phyloP scores from a whole-genome alignment of 30 jellyfish, hydroid and myxozoan species.

The Aurelia aurita complex sp. Pacific region DNA sequence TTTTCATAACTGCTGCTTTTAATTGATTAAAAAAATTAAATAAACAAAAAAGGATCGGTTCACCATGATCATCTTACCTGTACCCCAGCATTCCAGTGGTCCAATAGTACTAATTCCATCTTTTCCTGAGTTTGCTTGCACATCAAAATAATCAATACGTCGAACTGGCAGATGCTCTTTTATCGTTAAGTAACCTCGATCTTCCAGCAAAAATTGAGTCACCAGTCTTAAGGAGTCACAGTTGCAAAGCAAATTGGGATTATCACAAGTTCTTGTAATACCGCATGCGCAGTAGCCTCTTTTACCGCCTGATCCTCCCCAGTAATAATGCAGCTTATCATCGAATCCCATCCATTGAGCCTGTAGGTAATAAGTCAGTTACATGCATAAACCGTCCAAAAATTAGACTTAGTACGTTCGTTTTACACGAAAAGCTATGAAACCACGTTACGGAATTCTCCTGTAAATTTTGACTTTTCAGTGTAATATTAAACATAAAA shows the following conservation, averaged over 20 bases:
- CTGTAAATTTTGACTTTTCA: too few species aligned
- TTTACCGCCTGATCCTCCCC: slow-evolving; percentile 95
- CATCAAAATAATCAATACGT: slow-evolving; percentile 84
- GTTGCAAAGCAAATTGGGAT: slow-evolving; percentile 65
- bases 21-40: too few species aligned
- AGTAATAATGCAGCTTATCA: slow-evolving; percentile 89
- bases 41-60: too few species aligned
- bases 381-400: too few species aligned
- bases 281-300: slow-evolving; percentile 98
- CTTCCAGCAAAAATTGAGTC: slow-evolving; percentile 30
- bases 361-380: slow-evolving; percentile 13
- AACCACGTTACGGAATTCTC: too few species aligned
- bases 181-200: slow-evolving; percentile 84
- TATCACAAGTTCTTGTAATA: slow-evolving; percentile 61
- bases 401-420: too few species aligned
- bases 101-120: slow-evolving; percentile 84
- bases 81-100: slow-evolving; percentile 91
- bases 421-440: too few species aligned
- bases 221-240: slow-evolving; percentile 66
- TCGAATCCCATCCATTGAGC: slow-evolving; percentile 98
- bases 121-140: slow-evolving; percentile 62
- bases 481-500: too few species aligned
- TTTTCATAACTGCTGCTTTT: too few species aligned
- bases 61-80: slow-evolving; percentile 35
- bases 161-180: slow-evolving; percentile 97